A percentile compares a stretch with the other conserved stretches of the same genome.
These are phyloP conservation scores for Bathynomus jamesi DNA, from an alignment of 1,140 invertebrate species.

Conservation along the genomic window DNA sequence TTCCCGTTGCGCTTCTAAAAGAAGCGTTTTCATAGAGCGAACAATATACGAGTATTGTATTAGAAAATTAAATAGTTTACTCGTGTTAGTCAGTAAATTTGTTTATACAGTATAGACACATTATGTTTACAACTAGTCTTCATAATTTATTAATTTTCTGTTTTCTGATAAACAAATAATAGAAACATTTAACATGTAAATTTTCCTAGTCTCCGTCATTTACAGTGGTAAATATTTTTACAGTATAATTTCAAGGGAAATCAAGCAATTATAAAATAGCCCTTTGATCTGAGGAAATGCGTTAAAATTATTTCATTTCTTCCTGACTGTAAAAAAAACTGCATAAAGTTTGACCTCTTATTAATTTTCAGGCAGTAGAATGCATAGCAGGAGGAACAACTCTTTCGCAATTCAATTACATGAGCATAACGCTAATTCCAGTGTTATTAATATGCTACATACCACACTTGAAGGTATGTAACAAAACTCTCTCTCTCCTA, in stretches of 20 bases:
- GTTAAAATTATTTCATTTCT: not conserved
- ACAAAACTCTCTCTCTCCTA: too few relatives aligned
- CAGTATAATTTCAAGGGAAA: not conserved
- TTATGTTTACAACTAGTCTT: too few relatives aligned
- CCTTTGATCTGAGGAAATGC: not conserved
- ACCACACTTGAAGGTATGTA: conserved; percentile 48
- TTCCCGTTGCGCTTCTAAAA: not conserved
- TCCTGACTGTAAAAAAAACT: not conserved
- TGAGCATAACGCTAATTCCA: conserved; percentile 18
- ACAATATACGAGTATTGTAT: not conserved
- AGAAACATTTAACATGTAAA: not conserved
- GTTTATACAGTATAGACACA: not conserved
- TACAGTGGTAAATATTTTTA: not conserved
- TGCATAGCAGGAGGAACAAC: conserved; percentile 19
- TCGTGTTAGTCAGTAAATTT: not conserved
- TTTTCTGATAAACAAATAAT: not conserved
- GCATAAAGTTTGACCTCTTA: not conserved
- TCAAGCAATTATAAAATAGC: not conserved
- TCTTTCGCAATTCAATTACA: conserved; percentile 11
- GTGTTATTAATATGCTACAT: conserved; percentile 30
- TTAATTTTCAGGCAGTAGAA: conserved; percentile 18
- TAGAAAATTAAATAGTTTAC: not conserved
- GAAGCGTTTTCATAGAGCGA: not conserved
- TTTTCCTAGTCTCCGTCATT: not conserved
- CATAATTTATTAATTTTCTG: too few relatives aligned